A percentile compares a stretch with the other conserved stretches of the same genome.
Evolutionary conservation across 2,888 invertebrate species (phyloP).

Genomic region (Synergus gifuensis): DNA sequence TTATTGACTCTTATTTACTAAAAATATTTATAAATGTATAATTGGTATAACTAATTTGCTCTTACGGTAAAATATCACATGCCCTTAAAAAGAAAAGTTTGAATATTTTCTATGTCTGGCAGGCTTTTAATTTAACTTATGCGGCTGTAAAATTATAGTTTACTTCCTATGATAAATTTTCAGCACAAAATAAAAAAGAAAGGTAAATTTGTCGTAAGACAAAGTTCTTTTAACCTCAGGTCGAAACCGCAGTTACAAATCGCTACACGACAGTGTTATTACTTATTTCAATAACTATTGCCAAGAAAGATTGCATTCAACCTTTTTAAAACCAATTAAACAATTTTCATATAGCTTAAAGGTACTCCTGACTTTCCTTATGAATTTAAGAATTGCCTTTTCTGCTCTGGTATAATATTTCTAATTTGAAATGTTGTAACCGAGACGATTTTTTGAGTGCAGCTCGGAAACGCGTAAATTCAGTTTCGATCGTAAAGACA

Average conservation of each 20-base stretch:
- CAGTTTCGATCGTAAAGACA: not conserved
- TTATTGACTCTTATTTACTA: too few species aligned
- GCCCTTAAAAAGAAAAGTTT: not conserved
- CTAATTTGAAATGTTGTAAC: not conserved
- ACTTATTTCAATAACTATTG: not conserved
- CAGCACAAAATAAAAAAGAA: not conserved
- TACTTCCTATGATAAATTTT: not conserved
- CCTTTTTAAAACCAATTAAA: too few species aligned
- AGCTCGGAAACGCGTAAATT: not conserved
- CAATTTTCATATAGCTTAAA: too few species aligned
- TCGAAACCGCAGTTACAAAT: slow-evolving; percentile 15
- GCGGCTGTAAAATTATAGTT: not conserved
- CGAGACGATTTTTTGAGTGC: not conserved
- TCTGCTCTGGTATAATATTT: too few species aligned
- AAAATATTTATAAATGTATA: too few species aligned
- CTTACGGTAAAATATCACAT: too few species aligned
- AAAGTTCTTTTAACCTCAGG: not conserved
- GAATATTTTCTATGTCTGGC: not conserved
- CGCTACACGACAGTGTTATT: not conserved
- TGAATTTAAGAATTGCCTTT: not conserved
- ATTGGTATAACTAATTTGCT: too few species aligned
- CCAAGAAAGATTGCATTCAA: too few species aligned
- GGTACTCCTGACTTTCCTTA: too few species aligned
- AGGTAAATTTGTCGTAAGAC: slow-evolving; percentile 6
- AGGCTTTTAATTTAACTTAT: not conserved